Conservation (phyloP, 2,113 vertebrate genomes). For the Charadrius vociferus region DNA sequence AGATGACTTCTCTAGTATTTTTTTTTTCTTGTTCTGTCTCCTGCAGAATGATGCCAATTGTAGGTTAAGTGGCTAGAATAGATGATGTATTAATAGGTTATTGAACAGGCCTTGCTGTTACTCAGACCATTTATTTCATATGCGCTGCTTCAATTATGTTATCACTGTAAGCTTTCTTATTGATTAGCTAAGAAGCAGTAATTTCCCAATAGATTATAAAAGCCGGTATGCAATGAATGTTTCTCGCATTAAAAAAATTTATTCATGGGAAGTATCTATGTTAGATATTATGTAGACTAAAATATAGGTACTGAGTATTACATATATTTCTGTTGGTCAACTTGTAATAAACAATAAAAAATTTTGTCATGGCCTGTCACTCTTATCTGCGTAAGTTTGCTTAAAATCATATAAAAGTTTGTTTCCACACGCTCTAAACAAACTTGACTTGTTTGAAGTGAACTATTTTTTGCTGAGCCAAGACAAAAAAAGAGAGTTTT, state of each 20-base stretch:
- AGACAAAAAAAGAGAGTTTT: not conserved
- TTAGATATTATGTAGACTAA: not conserved
- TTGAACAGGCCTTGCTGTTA: not conserved
- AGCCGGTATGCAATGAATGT: not conserved
- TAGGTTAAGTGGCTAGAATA: not conserved
- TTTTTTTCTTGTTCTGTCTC: not conserved
- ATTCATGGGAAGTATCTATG: not conserved
- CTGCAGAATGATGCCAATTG: not conserved
- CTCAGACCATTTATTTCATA: not conserved
- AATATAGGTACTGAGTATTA: not conserved
- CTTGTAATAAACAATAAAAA: not conserved
- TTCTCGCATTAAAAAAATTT: not conserved
- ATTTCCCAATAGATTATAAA: not conserved
- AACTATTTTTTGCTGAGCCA: not conserved
- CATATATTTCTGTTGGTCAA: not conserved
- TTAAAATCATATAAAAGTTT: not conserved
- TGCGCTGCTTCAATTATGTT: not conserved
- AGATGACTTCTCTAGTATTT: not conserved
- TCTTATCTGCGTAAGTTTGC: not conserved
- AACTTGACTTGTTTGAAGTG: not conserved
- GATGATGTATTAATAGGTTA: not conserved
- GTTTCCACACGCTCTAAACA: not conserved
- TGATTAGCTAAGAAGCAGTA: not conserved
- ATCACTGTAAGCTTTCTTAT: not conserved
- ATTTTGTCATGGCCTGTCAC: not conserved